Evolutionary conservation across 1,140 invertebrate genomes (phyloP), one percentile per base, ranked within the genome.

Genomic region (Drosophila santomea): DNA sequence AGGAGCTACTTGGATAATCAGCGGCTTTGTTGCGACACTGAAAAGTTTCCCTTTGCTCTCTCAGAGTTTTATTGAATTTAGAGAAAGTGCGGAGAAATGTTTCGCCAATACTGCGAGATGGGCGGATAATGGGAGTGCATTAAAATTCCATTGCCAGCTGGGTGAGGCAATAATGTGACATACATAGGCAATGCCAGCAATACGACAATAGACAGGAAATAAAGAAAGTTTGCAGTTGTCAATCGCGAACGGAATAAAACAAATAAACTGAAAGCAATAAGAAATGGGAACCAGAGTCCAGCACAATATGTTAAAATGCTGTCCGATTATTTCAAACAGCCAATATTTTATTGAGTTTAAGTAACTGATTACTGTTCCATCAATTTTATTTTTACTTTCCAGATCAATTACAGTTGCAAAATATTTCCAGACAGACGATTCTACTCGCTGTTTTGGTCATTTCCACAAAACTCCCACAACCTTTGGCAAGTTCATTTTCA

Each of bases 401-500:
- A 47, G 51, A 72, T 71, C 48, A 71, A 72, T 72, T 72, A 44
- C 45, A 60, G 12, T 73, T 68, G 44, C 45, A 11, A 39, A 57
- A 28, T 50, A 43, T 23, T 69, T 28, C 23, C 14, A 3, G 12
- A 3, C 39, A 72, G 32, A 25, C 25, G 15, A 44, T 61, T 15
- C 17, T 43, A 73, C 50, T 56, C 69, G 41, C 15, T 54, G 43
- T 23, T 35, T 48, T 48, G 14, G 39, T 14, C 25, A 47, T 56
- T 68, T 5, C 52, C 7, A 36, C 6, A 38, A 39, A 67, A 38
- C 58, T 35, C 20, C 51, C 12, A 36, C 35, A 47, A 15, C 54
- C 32, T 44, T 52, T 6, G 20, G 1, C 45, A 78, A 78, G 43
- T 78, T 78, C 61, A 59, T 83, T 88, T 88, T 88, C 61, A 80